These are phyloP conservation scores for Carterocephalus palaemon DNA, from an alignment of 2,888 invertebrate species.

Conservation along the genomic window DNA sequence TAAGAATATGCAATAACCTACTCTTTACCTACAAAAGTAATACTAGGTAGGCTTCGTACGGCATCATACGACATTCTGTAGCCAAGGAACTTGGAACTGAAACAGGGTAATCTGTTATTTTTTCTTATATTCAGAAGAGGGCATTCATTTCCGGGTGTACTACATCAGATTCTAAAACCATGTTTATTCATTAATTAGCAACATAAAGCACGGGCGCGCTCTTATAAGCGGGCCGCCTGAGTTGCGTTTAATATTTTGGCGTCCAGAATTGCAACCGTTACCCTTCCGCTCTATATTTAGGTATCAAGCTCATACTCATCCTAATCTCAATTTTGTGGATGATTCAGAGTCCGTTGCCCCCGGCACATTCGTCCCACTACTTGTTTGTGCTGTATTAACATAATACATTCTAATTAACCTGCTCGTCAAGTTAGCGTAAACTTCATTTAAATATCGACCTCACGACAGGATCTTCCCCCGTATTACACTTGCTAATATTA, in stretches of 20 bases:
- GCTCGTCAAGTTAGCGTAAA: conserved; percentile 56
- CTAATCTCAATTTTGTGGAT: conserved; percentile 49
- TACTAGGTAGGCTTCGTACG: no score
- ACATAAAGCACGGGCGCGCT: neutral
- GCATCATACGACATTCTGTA: no score
- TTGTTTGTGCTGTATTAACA: conserved; percentile 42
- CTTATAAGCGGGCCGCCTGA: neutral
- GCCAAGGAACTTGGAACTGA: no score
- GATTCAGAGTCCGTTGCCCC: conserved; percentile 48
- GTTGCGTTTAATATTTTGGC: conserved; percentile 10
- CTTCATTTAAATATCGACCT: conserved; percentile 63
- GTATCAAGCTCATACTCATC: conserved; percentile 40
- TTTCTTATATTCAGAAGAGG: no score
- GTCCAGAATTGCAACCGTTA: conserved; percentile 25
- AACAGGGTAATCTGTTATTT: no score
- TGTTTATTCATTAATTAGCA: no score
- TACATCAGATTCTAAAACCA: no score
- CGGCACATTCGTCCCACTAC: conserved; percentile 33
- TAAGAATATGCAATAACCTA: no score
- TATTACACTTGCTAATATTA: conserved; percentile 43
- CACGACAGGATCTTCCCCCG: conserved; percentile 48
- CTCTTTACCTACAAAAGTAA: no score
- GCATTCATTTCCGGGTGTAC: no score
- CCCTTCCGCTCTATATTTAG: conserved; percentile 44
- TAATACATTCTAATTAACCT: conserved; percentile 66